These are phyloP conservation scores for Gasteruption jaculator DNA, from an alignment of 2,888 invertebrate genomes.

Conservation along the genomic window DNA sequence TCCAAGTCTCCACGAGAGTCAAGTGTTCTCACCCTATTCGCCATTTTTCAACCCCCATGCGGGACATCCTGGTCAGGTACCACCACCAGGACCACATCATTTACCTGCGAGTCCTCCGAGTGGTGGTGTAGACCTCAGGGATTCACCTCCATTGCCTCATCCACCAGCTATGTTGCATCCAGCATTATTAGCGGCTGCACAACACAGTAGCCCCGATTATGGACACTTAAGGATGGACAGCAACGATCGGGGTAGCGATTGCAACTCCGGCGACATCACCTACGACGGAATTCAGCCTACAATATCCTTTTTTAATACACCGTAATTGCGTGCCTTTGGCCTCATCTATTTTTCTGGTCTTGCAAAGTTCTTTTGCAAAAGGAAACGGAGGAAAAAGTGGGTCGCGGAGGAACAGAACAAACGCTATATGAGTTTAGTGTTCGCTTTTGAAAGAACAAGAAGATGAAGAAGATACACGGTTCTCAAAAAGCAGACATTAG, in stretches of 20 bases:
- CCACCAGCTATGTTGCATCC: slow-evolving; percentile 78
- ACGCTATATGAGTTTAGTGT: too few species aligned
- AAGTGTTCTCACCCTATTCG: slow-evolving; percentile 88
- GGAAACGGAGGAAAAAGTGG: too few species aligned
- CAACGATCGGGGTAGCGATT: slow-evolving; percentile 83
- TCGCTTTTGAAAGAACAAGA: too few species aligned
- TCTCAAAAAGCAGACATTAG: too few species aligned
- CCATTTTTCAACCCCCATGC: slow-evolving; percentile 71
- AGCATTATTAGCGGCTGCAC: slow-evolving; percentile 78
- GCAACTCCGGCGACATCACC: slow-evolving; percentile 85
- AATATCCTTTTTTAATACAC: slow-evolving; percentile 83
- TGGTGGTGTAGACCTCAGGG: slow-evolving; percentile 66
- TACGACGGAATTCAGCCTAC: slow-evolving; percentile 92
- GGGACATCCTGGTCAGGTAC: slow-evolving; percentile 47
- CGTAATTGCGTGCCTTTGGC: slow-evolving; percentile 1
- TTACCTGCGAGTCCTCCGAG: slow-evolving; percentile 60
- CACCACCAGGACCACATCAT: slow-evolving; percentile 48
- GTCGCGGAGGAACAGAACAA: too few species aligned
- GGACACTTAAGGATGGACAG: slow-evolving; percentile 73
- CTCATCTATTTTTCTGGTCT: too few species aligned
- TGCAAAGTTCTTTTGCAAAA: too few species aligned
- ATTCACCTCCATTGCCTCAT: slow-evolving; percentile 77
- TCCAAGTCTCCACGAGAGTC: slow-evolving; percentile 90
- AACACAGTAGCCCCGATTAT: slow-evolving; percentile 78
- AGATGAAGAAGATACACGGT: too few species aligned